These are phyloP conservation scores for Paracyclopina nana DNA, from an alignment of 1,140 invertebrate species.

Conservation along the genomic window DNA sequence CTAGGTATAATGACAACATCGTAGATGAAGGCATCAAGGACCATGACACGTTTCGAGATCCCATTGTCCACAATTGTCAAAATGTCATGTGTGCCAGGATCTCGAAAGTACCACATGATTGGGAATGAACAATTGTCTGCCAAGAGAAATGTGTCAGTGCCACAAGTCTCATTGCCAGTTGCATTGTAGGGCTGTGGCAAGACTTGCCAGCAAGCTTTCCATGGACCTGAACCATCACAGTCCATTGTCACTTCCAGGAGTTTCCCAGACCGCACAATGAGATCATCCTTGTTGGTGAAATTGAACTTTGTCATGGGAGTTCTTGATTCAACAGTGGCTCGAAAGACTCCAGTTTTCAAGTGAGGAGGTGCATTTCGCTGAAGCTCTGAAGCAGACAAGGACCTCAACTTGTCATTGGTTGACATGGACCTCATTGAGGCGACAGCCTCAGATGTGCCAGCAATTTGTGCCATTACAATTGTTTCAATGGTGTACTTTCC, in stretches of 20 bases:
- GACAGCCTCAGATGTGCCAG: no score
- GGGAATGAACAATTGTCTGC: no score
- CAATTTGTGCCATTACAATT: not conserved
- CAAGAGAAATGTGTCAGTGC: no score
- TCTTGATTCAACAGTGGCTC: no score
- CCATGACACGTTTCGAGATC: no score
- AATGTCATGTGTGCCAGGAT: not conserved
- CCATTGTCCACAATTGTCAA: constrained; percentile 1
- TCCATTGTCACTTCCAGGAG: not conserved
- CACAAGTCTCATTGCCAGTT: constrained; percentile 3
- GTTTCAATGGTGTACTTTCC: not conserved
- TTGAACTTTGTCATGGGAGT: no score
- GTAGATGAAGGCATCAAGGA: no score
- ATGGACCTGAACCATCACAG: constrained; percentile 2
- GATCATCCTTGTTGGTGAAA: constrained; percentile 1
- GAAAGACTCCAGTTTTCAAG: no score
- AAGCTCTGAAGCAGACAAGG: not conserved
- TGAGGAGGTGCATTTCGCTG: no score
- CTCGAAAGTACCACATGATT: constrained; percentile 7
- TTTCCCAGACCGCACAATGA: not conserved
- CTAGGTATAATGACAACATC: no score
- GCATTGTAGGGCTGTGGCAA: not conserved
- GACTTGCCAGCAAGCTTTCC: not conserved
- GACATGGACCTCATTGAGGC: not conserved
- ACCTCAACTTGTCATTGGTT: not conserved